These are phyloP conservation scores for Vesta saturnalis DNA, from an alignment of 2,888 invertebrate genomes.

Conservation along the genomic window DNA sequence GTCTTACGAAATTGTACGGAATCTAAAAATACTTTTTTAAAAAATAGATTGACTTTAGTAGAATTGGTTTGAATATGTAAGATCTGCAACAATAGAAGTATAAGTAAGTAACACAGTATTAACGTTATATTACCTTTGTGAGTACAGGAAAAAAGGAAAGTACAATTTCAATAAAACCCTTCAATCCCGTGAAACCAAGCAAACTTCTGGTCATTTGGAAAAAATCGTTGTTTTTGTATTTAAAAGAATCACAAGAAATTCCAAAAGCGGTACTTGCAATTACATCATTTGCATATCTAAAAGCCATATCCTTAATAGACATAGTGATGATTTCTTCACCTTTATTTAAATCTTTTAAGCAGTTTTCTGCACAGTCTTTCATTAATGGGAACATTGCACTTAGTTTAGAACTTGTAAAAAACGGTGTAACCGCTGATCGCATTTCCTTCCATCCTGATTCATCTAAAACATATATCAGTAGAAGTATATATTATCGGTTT, in stretches of 20 bases:
- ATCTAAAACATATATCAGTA: background rate
- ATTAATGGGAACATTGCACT: background rate
- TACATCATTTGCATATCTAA: background rate
- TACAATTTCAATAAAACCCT: too few species aligned
- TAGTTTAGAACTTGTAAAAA: background rate
- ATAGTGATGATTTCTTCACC: background rate
- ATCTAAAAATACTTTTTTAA: too few species aligned
- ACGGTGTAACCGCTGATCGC: background rate
- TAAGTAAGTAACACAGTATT: background rate
- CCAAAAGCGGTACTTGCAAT: background rate
- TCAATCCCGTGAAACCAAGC: background rate
- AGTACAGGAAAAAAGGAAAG: too few species aligned
- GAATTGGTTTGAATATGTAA: too few species aligned
- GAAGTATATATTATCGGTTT: background rate
- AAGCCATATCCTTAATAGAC: background rate
- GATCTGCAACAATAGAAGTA: background rate
- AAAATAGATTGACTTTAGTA: too few species aligned
- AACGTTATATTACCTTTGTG: too few species aligned
- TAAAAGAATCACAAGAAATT: background rate
- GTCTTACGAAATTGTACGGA: too few species aligned
- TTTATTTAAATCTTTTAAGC: background rate
- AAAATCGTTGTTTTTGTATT: background rate
- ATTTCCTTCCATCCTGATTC: background rate
- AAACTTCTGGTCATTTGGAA: background rate
- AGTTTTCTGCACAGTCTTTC: background rate